phyloP scores from a whole-genome alignment of 1,140 invertebrate species.

The Bradysia coprophila region DNA sequence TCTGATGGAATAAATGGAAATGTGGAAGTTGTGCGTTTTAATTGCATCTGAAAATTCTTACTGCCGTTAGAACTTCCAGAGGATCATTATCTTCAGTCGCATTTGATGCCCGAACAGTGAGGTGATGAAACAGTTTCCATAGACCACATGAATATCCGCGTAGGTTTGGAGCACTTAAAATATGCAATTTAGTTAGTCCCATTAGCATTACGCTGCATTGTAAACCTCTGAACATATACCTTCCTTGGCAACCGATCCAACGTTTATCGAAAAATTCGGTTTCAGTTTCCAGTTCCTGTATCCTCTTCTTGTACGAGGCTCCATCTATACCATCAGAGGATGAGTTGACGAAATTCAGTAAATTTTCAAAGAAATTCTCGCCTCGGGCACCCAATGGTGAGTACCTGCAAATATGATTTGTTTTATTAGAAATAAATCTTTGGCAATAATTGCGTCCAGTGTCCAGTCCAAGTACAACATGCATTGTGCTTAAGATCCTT shows the following conservation, averaged over 20 bases:
- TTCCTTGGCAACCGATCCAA: too few species aligned
- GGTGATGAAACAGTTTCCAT: conserved; percentile 90
- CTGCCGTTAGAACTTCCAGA: conserved; percentile 47
- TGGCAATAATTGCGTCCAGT: too few species aligned
- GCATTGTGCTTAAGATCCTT: too few species aligned
- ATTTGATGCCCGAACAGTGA: conserved; percentile 61
- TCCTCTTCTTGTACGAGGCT: too few species aligned
- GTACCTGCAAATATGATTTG: background rate
- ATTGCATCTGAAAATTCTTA: too few species aligned
- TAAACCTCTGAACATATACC: background rate
- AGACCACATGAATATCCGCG: conserved; percentile 88
- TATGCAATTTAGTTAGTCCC: background rate
- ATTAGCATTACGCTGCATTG: background rate
- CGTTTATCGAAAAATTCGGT: too few species aligned
- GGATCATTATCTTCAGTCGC: conserved; percentile 29
- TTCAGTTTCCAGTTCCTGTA: too few species aligned
- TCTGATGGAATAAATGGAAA: too few species aligned
- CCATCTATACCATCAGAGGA: too few species aligned
- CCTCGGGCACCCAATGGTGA: conserved; percentile 30
- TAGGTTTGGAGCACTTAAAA: conserved; percentile 19
- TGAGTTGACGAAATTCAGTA: too few species aligned
- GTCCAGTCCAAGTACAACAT: too few species aligned
- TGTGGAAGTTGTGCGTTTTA: too few species aligned
- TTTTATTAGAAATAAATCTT: background rate
- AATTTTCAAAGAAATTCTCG: conserved; percentile 38